phyloP scores from a whole-genome alignment of 2,888 invertebrate genomes.

The Himalopsyche anomala region DNA sequence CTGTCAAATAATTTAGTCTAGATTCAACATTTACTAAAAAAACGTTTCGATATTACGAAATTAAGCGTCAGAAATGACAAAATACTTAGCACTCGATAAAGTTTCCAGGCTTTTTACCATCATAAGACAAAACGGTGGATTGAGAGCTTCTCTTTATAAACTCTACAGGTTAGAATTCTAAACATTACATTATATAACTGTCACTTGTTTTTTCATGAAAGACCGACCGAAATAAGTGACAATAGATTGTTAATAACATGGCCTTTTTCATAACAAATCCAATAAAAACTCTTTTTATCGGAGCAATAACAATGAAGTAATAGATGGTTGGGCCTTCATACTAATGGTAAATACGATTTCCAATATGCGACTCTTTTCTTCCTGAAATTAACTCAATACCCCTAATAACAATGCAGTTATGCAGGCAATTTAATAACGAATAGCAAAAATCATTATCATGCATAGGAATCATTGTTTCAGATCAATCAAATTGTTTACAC shows the following conservation, averaged over 20 bases:
- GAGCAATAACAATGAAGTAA: too few relatives aligned
- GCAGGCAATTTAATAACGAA: not conserved
- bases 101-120: slow-evolving; percentile 80
- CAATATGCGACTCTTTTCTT: not conserved
- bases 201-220: not conserved
- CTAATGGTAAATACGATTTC: too few relatives aligned
- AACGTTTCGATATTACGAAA: too few relatives aligned
- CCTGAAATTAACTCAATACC: not conserved
- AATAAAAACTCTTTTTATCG: too few relatives aligned
- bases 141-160: slow-evolving; percentile 81
- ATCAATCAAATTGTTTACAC: too few relatives aligned
- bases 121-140: slow-evolving; percentile 85
- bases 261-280: not conserved
- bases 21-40: too few relatives aligned
- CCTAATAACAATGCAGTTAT: not conserved
- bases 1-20: too few relatives aligned
- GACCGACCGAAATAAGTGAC: not conserved
- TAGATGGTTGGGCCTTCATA: too few relatives aligned
- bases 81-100: slow-evolving; percentile 85
- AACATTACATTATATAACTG: slow-evolving; percentile 56
- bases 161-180: slow-evolving; percentile 81
- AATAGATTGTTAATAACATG: not conserved
- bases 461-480: too few relatives aligned
- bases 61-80: slow-evolving; percentile 74
- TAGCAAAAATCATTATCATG: too few relatives aligned